Percentiles rank a stretch among this genome's conserved stretches.
phyloP scores from a whole-genome alignment of 2,888 invertebrate species.

The Uloborus plumipes region DNA sequence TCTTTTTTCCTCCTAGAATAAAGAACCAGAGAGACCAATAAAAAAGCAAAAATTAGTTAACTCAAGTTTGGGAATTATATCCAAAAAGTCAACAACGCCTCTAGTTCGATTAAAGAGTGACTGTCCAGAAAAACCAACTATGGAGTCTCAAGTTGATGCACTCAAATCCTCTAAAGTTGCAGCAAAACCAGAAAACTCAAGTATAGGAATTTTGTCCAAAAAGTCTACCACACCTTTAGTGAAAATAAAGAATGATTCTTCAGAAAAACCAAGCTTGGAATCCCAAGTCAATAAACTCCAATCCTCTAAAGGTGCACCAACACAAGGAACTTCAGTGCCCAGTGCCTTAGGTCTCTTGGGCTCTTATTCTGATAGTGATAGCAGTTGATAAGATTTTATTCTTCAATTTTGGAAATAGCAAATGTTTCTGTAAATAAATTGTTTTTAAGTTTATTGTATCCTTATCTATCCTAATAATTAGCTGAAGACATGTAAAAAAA shows the following conservation, averaged over 20 bases:
- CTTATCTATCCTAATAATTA: too few relatives aligned
- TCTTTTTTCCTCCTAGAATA: too few relatives aligned
- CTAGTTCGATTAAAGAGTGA: slow-evolving; percentile 34
- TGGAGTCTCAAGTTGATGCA: too few relatives aligned
- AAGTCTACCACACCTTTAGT: slow-evolving; percentile 28
- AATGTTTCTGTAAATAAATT: too few relatives aligned
- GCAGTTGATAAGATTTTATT: background rate
- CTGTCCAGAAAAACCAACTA: background rate
- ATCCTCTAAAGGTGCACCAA: slow-evolving; percentile 4
- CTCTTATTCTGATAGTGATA: slow-evolving; percentile 31
- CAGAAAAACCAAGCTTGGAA: too few relatives aligned
- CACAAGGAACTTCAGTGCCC: background rate
- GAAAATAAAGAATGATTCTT: slow-evolving; percentile 24
- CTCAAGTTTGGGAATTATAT: slow-evolving; percentile 36
- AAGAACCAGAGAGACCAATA: background rate
- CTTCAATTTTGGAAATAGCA: too few relatives aligned
- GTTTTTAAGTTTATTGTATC: too few relatives aligned
- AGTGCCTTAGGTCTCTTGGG: slow-evolving; percentile 34
- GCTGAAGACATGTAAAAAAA: too few relatives aligned
- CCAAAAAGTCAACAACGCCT: slow-evolving; percentile 15
- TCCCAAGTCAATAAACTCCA: too few relatives aligned
- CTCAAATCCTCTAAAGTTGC: background rate
- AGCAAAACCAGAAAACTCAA: slow-evolving; percentile 14
- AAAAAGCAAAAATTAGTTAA: slow-evolving; percentile 27
- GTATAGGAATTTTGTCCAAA: slow-evolving; percentile 36